phyloP scores from a whole-genome alignment of 2,113 vertebrate genomes.

The Ifrita kowaldi region DNA sequence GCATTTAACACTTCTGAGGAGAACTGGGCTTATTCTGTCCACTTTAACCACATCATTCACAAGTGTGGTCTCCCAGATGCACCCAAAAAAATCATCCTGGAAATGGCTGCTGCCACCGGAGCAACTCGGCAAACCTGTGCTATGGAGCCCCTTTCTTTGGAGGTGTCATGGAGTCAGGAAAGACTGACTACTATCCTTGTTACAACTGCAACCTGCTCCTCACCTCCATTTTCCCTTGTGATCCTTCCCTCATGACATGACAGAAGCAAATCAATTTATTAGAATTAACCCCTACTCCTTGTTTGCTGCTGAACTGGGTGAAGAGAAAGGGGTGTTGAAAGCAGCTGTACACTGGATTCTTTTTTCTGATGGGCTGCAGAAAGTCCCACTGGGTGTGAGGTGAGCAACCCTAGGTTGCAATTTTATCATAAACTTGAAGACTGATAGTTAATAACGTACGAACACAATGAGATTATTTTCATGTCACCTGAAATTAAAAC shows the following conservation, averaged over 20 bases:
- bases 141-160: background rate
- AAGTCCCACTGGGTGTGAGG: background rate
- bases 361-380: background rate
- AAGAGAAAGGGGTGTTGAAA: background rate
- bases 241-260: background rate
- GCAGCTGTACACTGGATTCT: fast-evolving
- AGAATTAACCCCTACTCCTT: background rate
- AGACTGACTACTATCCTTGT: background rate
- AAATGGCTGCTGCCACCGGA: background rate
- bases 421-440: background rate
- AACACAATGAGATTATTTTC: background rate
- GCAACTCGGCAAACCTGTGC: background rate
- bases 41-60: background rate
- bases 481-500: background rate
- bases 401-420: background rate
- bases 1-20: background rate
- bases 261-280: background rate
- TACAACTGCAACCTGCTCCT: background rate
- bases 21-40: background rate
- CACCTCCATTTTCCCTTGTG: background rate
- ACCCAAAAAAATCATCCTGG: background rate
- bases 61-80: background rate
- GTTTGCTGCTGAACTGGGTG: background rate
- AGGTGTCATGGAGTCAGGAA: background rate
- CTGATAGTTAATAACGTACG: background rate